Evolutionary conservation across 2,888 invertebrate species (phyloP).

Genomic region (Xylocampa areola): DNA sequence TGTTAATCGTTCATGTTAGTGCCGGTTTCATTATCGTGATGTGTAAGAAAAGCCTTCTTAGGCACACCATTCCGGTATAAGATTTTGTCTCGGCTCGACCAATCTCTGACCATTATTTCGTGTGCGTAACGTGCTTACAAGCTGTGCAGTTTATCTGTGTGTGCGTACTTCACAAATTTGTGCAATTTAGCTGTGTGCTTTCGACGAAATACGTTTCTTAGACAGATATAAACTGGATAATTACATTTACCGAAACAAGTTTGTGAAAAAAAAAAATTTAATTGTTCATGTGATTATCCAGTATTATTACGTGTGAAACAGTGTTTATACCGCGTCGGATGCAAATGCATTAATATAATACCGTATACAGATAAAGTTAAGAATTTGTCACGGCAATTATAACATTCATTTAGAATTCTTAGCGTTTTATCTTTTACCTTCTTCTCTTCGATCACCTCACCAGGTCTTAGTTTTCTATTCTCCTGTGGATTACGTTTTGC

Average conservation of each 20-base stretch:
- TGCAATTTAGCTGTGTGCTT: slow-evolving; percentile 85
- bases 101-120: slow-evolving; percentile 77
- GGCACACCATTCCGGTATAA: slow-evolving; percentile 73
- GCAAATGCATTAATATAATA: slow-evolving; percentile 83
- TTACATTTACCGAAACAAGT: slow-evolving; percentile 67
- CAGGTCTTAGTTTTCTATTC: slow-evolving; percentile 97
- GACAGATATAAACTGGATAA: slow-evolving; percentile 74
- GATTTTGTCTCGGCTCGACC: slow-evolving; percentile 65
- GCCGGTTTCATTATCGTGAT: slow-evolving; percentile 71
- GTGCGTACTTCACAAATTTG: slow-evolving; percentile 84
- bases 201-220: slow-evolving; percentile 79
- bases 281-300: slow-evolving; percentile 79
- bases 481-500: slow-evolving; percentile 91
- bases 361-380: slow-evolving; percentile 84
- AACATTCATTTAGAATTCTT: slow-evolving; percentile 85
- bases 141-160: slow-evolving; percentile 88
- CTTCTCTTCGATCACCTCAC: slow-evolving; percentile 97
- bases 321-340: slow-evolving; percentile 82
- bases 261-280: slow-evolving; percentile 14
- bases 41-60: slow-evolving; percentile 73
- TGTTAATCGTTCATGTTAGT: slow-evolving; percentile 85
- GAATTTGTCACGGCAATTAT: slow-evolving; percentile 85
- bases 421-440: slow-evolving; percentile 93
- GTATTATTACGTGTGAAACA: slow-evolving; percentile 65
- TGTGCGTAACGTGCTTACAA: slow-evolving; percentile 87